Evolutionary conservation across 2,888 invertebrate genomes (phyloP), one percentile per base, ranked within the genome.

Genomic region (Thalpophila matura): DNA sequence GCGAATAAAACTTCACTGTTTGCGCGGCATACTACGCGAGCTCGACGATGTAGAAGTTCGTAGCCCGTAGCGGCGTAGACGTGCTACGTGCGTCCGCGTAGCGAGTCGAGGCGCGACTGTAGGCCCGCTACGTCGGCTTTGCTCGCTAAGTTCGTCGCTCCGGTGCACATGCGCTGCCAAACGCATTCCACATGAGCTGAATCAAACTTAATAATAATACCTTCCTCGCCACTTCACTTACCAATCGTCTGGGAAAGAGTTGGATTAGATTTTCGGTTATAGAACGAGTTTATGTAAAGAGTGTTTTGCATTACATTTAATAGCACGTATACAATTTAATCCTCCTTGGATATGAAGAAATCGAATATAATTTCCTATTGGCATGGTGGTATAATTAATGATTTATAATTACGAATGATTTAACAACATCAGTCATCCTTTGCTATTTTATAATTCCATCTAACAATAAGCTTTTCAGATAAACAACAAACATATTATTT

Each of bases 121-220:
- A 75, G 77, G 74, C 75, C 53, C 43, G 73, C 74, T 72, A 66
- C 73, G 73, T 64, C 57, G 74, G 60, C 67, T 77, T 79, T 70
- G 70, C 80, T 80, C 73, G 74, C 68, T 33, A 79, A 84, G 80
- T 87, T 84, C 74, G 75, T 64, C 81, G 82, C 82, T 79, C 68
- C 79, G 72, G 72, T 91, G 92, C 93, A 93, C 93, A 92, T 92
- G 92, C 92, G 93, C 92, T 86, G 73, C 64, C 77, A 49, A 67
- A 73, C 70, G 65, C 74, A 80, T 79, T 83, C 72, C 77, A 74
- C 77, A 71, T 78, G 74, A 76, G 56, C 59, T 72, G 77, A 84
- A 76, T 76, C 79, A 83, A 86, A 86, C 83, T 81, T 84, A 84
- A 81, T 85, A 81, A 82, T 85, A 81, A 81, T 83, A 68, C 67